Evolutionary conservation across 2,113 vertebrate genomes (phyloP).

Genomic region (Procavia capensis): DNA sequence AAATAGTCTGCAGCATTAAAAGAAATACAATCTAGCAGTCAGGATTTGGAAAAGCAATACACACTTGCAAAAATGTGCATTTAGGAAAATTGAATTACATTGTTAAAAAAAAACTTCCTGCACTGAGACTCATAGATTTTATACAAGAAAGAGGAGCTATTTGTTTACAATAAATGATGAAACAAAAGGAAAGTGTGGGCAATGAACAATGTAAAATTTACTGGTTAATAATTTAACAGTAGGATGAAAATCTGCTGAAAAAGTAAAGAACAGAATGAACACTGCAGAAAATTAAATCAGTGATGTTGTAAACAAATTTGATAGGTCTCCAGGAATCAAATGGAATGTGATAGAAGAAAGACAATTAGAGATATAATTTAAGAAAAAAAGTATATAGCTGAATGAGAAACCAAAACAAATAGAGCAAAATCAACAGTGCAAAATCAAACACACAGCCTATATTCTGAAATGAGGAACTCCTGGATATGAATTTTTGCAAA

Average conservation of each 20-base stretch:
- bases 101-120: constrained; percentile 18
- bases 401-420: constrained; percentile 4
- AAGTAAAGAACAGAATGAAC: background rate
- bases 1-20: constrained; percentile 30
- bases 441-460: background rate
- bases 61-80: background rate
- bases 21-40: background rate
- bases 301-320: background rate
- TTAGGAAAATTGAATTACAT: background rate
- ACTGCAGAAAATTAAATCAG: background rate
- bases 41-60: background rate
- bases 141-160: background rate
- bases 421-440: background rate
- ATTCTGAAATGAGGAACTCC: background rate
- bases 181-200: background rate
- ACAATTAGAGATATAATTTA: background rate
- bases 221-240: background rate
- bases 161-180: background rate
- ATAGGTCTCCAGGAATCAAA: background rate
- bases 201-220: background rate
- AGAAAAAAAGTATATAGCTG: background rate
- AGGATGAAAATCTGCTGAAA: constrained; percentile 1
- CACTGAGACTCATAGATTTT: background rate
- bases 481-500: background rate
- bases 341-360: background rate